A percentile compares a stretch with the other conserved stretches of the same genome.
Evolutionary conservation across 2,113 vertebrate species (phyloP).

Genomic region (Sciurus niger): DNA sequence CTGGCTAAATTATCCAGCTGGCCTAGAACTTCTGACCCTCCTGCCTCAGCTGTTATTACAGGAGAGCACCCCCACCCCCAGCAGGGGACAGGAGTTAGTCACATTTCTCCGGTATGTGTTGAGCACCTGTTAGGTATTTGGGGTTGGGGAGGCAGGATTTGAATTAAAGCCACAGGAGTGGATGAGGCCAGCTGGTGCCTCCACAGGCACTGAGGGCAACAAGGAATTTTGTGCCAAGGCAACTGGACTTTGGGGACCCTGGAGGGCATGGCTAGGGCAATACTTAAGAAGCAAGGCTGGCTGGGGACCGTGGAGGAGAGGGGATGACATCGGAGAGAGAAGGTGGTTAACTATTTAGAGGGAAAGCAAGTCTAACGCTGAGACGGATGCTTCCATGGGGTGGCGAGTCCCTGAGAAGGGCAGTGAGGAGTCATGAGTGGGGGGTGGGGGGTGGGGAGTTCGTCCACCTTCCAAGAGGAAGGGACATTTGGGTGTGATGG

Average conservation of each 20-base stretch:
- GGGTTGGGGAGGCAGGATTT: background rate
- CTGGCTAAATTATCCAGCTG: too few relatives aligned
- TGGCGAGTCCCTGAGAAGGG: background rate
- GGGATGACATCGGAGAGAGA: background rate
- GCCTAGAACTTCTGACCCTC: too few relatives aligned
- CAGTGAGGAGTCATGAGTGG: background rate
- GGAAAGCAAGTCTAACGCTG: too few relatives aligned
- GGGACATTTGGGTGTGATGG: rapidly evolving
- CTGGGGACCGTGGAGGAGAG: too few relatives aligned
- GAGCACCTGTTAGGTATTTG: rapidly evolving
- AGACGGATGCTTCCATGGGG: background rate
- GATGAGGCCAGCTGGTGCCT: background rate
- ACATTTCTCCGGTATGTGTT: background rate
- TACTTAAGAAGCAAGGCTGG: background rate
- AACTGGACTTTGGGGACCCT: background rate
- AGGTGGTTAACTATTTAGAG: too few relatives aligned
- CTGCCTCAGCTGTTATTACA: too few relatives aligned
- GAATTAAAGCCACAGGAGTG: background rate
- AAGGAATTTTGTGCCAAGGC: too few relatives aligned
- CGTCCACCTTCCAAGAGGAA: background rate
- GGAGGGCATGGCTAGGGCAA: background rate
- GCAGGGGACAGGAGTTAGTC: background rate
- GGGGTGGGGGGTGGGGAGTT: background rate
- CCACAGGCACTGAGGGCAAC: background rate
- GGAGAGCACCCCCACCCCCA: too few relatives aligned